Conservation (phyloP, 2,888 invertebrate genomes). For the Ochropleura leucogaster region DNA sequence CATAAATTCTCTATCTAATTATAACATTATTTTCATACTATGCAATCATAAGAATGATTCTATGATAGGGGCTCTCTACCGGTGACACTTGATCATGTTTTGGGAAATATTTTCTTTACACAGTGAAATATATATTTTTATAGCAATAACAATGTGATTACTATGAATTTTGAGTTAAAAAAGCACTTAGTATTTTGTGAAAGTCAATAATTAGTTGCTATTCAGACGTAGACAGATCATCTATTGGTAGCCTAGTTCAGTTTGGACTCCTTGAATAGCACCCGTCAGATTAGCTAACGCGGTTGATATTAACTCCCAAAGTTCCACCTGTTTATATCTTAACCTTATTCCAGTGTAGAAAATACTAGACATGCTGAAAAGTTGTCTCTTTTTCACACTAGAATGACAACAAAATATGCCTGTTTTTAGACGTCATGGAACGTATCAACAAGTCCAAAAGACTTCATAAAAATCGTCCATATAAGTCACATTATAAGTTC, state of each 20-base stretch:
- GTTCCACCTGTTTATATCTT: not conserved
- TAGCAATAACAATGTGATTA: not conserved
- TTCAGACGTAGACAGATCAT: not conserved
- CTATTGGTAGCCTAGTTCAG: not conserved
- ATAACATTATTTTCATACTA: slow-evolving; percentile 77
- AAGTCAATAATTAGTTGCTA: not conserved
- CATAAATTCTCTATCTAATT: slow-evolving; percentile 84
- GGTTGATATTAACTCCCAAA: not conserved
- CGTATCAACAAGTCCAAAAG: not conserved
- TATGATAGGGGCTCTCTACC: slow-evolving; percentile 70
- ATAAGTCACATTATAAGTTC: not conserved
- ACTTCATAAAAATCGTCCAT: not conserved
- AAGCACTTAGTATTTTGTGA: not conserved
- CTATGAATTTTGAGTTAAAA: not conserved
- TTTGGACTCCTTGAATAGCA: not conserved
- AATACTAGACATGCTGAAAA: too few relatives aligned
- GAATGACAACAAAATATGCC: too few relatives aligned
- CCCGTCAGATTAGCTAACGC: not conserved
- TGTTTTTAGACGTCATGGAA: too few relatives aligned
- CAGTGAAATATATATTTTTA: slow-evolving; percentile 28
- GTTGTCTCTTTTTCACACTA: too few relatives aligned
- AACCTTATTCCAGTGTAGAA: too few relatives aligned
- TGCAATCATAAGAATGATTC: slow-evolving; percentile 84
- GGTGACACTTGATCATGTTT: slow-evolving; percentile 42
- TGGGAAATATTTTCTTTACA: slow-evolving; percentile 33